Base-by-base conservation (phyloP, 2,797 vertebrate genomes). In the Denticeps clupeoides region DNA sequence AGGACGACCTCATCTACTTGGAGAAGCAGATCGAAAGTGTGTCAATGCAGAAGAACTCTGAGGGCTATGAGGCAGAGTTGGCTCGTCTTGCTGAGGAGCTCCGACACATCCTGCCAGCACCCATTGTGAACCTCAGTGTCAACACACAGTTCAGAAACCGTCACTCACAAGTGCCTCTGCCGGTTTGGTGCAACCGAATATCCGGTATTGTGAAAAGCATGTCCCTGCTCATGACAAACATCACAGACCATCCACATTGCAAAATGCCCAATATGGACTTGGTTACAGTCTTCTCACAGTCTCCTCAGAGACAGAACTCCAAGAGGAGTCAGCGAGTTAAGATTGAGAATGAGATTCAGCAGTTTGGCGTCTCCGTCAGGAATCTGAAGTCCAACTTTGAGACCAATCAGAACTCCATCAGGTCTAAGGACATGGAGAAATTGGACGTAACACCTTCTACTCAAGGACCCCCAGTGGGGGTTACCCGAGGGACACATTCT, bases 361-460 rank as follows among this genome's bases (percentile, higher is more conserved):
- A 91, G 53, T 91, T 81, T 5, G 92, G 94, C 0, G 89, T 98
- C 18, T 94, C 91, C 0, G 94, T 97, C 31, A 72, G 70, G 62
- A 87, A 74, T 10, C 74, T 97, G 21, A 89, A 89, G 11, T 83
- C 79, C 1, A 89, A 83, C 62, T 98, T 98, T 49, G 94, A 97
- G 75, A 70, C n/a, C n/a, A n/a, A 44, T 7, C 72, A 80, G 56
- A 68, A 50, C 47, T 49, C 54, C 9, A 51, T 62, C 5, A 29
- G 56, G 51, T 29, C 55, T 1, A 54, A 65, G 4, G 57, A 63
- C 19, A 53, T 46, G 1, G 63, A 46, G 12, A 38, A 26, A 12
- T 38, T 25, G 7, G 66, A 64, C 6, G 21, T 55, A 0, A 28
- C 56, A 13, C n/a, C 12, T 24, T 0, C 3, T 43, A 28, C 49